Evolutionary conservation across 2,888 invertebrate genomes (phyloP).

Genomic region (Ophion slaviceki): DNA sequence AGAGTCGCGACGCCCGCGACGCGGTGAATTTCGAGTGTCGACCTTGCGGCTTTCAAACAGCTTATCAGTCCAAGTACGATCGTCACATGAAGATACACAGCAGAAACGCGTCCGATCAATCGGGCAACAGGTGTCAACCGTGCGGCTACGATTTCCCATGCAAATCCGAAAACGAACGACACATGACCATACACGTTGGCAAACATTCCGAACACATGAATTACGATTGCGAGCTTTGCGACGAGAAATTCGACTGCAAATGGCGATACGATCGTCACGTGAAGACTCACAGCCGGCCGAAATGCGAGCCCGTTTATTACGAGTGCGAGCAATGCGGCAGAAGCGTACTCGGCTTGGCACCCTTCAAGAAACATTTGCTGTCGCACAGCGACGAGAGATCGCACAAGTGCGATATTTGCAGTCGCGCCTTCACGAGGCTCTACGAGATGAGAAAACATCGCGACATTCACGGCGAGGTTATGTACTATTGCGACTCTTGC

Average conservation of each 20-base stretch:
- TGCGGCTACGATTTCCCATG: constrained; percentile 35
- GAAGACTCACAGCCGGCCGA: constrained; percentile 1
- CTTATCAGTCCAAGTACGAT: constrained; percentile 39
- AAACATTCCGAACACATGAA: constrained; percentile 61
- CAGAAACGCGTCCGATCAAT: constrained; percentile 1
- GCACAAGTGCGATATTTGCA: constrained; percentile 46
- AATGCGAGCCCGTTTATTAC: not conserved
- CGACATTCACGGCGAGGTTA: constrained; percentile 31
- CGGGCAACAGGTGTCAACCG: constrained; percentile 6
- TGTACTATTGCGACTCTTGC: constrained; percentile 38
- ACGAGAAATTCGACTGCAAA: constrained; percentile 24
- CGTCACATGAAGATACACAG: constrained; percentile 45
- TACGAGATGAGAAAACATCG: constrained; percentile 50
- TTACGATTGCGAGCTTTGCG: constrained; percentile 52
- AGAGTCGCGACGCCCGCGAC: constrained; percentile 56
- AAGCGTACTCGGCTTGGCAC: not conserved
- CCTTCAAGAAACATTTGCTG: constrained; percentile 19
- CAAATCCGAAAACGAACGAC: constrained; percentile 26
- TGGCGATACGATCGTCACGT: constrained; percentile 44
- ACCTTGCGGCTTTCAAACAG: constrained; percentile 83
- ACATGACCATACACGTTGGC: constrained; percentile 27
- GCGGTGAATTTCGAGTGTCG: constrained; percentile 83
- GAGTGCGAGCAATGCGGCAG: constrained; percentile 49
- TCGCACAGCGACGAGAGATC: constrained; percentile 32
- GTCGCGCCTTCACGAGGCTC: constrained; percentile 34